These are phyloP conservation scores for Bettongia penicillata DNA, from an alignment of 2,113 vertebrate species.

Conservation along the genomic window DNA sequence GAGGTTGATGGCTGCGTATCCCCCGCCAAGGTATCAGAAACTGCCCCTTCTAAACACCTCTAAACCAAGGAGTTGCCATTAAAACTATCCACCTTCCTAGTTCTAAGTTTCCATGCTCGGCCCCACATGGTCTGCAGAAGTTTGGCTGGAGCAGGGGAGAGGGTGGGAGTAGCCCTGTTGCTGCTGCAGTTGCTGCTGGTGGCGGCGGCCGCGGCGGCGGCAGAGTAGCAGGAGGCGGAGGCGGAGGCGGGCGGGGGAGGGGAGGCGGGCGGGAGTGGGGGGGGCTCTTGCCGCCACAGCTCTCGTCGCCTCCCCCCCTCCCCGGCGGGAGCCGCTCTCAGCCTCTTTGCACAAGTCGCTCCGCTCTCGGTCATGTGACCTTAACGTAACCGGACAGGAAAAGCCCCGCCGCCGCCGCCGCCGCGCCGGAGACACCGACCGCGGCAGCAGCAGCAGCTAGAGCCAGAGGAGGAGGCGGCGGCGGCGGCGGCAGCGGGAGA, in stretches of 20 bases:
- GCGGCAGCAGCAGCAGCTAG: constrained; percentile 78
- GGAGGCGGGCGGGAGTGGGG: constrained; percentile 64
- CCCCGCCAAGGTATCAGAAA: neutral
- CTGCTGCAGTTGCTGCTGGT: constrained; percentile 64
- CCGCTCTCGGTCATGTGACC: constrained; percentile 95
- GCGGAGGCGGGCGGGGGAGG: constrained; percentile 64
- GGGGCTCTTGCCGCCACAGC: constrained; percentile 80
- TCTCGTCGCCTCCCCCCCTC: constrained; percentile 83
- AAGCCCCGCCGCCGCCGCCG: constrained; percentile 86
- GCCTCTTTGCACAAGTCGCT: constrained; percentile 86
- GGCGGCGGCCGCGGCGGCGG: constrained; percentile 67
- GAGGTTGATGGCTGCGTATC: neutral
- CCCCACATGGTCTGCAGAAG: constrained; percentile 76
- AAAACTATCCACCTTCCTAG: constrained; percentile 36
- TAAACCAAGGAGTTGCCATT: constrained; percentile 43
- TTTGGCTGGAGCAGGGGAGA: constrained; percentile 67
- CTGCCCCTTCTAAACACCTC: constrained; percentile 54
- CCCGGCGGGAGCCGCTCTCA: constrained; percentile 85
- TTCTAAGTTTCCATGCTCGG: constrained; percentile 69
- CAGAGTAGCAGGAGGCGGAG: constrained; percentile 69
- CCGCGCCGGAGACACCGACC: constrained; percentile 83
- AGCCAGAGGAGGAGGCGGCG: constrained; percentile 37
- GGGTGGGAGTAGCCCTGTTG: constrained; percentile 63
- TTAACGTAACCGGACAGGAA: constrained; percentile 99
- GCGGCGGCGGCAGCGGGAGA: constrained; percentile 57